A percentile compares a stretch with the other conserved stretches of the same genome.
Conservation (phyloP, 2,113 vertebrate genomes). For the Hiodon tergisus region DNA sequence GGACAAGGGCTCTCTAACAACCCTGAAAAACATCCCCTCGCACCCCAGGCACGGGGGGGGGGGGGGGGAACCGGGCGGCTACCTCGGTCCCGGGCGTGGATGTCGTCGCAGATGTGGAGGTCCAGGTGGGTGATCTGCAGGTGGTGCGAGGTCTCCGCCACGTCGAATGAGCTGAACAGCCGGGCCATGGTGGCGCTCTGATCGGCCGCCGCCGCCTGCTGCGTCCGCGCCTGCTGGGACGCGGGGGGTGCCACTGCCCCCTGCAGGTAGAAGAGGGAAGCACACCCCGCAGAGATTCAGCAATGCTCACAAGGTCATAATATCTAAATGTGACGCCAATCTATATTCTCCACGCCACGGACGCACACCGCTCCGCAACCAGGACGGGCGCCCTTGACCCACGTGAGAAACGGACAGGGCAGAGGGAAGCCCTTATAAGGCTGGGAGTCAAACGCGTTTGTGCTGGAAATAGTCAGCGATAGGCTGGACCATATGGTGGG, state of each 20-base stretch:
- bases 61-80: slow-evolving; percentile 20
- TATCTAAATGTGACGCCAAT: not conserved
- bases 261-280: slow-evolving; percentile 52
- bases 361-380: too few species aligned
- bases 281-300: not conserved
- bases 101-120: slow-evolving; percentile 96
- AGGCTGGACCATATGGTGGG: not conserved
- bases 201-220: slow-evolving; percentile 73
- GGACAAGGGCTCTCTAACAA: too few species aligned
- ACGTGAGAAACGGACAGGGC: not conserved
- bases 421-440: not conserved
- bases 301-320: not conserved
- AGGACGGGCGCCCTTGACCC: too few species aligned
- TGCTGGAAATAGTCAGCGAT: not conserved
- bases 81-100: slow-evolving; percentile 90
- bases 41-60: not conserved
- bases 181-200: slow-evolving; percentile 80
- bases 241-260: slow-evolving; percentile 63
- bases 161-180: slow-evolving; percentile 81
- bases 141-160: slow-evolving; percentile 94
- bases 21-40: too few species aligned
- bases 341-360: not conserved
- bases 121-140: slow-evolving; percentile 93
- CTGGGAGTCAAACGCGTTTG: not conserved
- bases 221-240: slow-evolving; percentile 74